Percentiles rank a stretch among this genome's conserved stretches.
phyloP scores from a whole-genome alignment of 2,888 invertebrate genomes.

The Ceratothoa steindachneri region DNA sequence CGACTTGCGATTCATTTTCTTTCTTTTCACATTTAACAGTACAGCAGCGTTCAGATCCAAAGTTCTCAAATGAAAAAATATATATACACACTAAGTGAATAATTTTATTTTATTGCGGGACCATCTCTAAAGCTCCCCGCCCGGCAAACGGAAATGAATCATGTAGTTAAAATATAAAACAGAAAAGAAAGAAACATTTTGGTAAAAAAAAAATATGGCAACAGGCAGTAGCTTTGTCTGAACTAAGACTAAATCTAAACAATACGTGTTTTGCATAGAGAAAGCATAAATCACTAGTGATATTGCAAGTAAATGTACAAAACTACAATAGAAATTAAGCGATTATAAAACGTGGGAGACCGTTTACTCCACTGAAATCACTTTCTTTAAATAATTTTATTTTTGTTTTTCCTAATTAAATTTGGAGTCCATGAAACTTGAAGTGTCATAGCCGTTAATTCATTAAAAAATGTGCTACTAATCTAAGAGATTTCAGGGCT shows the following conservation, averaged over 20 bases:
- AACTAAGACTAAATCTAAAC: background rate
- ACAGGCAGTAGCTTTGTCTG: conserved; percentile 4
- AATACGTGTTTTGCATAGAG: background rate
- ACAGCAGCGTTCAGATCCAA: background rate
- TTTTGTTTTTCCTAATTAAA: too few species aligned
- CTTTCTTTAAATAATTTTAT: too few species aligned
- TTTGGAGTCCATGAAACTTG: too few species aligned
- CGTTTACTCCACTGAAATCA: too few species aligned
- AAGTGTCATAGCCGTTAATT: too few species aligned
- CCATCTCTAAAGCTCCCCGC: conserved; percentile 44
- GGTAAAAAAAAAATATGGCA: background rate
- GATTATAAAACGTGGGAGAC: too few species aligned
- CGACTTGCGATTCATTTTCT: background rate
- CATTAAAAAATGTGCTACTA: too few species aligned
- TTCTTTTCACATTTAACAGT: background rate
- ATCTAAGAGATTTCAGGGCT: too few species aligned
- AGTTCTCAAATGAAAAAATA: background rate
- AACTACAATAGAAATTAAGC: too few species aligned
- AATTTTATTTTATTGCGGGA: conserved; percentile 9
- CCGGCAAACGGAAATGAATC: background rate
- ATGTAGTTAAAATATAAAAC: conserved; percentile 6
- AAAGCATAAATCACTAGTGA: too few species aligned
- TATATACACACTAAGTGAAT: background rate
- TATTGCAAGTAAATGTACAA: too few species aligned
- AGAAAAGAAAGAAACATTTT: background rate